Evolutionary conservation across 1,140 invertebrate species (phyloP), one percentile per base, ranked within the genome.

Genomic region (Macrobrachium nipponense): DNA sequence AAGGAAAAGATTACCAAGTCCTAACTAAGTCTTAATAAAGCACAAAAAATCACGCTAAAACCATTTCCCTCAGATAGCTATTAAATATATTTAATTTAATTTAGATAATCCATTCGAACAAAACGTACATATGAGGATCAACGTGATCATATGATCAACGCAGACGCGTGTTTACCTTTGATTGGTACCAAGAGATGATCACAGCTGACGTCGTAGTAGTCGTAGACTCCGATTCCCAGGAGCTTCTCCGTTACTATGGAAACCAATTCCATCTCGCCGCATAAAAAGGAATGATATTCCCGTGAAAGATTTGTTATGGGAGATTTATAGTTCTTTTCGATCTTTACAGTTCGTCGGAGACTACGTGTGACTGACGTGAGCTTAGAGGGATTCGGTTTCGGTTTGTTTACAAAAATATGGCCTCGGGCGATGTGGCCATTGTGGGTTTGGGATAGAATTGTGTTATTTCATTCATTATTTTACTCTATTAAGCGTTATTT

Each of bases 341-440:
- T 36, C 27, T 36, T 36, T 36, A 36, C 27, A 36, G 27, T 36
- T 36, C 27, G 4, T 4, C 4, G 27, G 4, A 17, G 23, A 17
- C 23, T n/a, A 0, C 68, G 11, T 4, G 27, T 36, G 27, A 36
- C 27, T 36, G 27, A 36, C 27, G 27, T 36, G 27, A 36, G 27
- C 27, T 36, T 36, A 36, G 1, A 4, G 27, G 15, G 36, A n/a
- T 15, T 27, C 23, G 68, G 68, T 27, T 0, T 27, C n/a, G 23
- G 51, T 77, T 43, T 77, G 75, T 77, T 77, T 77, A 77, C 75
- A 77, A 77, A 77, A 59, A 27, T 77, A 60, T 77, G 20, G 44
- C 75, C 58, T 58, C 75, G 23, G 75, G 75, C 75, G 12, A 20
- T 59, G 51, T 77, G 23, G 27, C 23, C n/a, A 77, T 60, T 4